Evolutionary conservation across 2,888 invertebrate species (phyloP), one percentile per base, ranked within the genome.

Genomic region (Lasioglossum lativentre): DNA sequence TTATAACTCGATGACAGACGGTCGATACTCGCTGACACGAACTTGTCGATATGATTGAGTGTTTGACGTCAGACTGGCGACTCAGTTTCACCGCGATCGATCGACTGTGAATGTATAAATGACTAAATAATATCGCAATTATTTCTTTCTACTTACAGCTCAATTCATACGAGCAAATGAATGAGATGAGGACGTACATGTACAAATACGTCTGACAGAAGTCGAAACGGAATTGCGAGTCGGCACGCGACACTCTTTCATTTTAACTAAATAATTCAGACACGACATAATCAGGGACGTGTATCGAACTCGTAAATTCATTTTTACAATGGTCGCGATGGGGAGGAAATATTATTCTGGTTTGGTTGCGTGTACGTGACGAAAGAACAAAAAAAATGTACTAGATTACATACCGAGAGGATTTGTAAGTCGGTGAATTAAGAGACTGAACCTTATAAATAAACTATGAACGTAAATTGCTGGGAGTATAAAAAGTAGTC

Each of bases 261-360:
- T 80, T 86, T 87, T 83, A 80, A 52, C 75, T 86, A 80, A 86
- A 86, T 82, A 83, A 78, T 86, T 83, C 78, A 80, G 56, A n/a
- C 52, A 6, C 42, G 80, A 74, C 56, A n/a, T n/a, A 78, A 81
- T 79, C 86, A 66, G 66, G 42, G 27, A 72, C 73, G 78, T 75
- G 38, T 68, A 83, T 90, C 81, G 76, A 78, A 81, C 82, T 86
- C 88, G 87, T 90, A 86, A 86, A 90, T 87, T 81, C 75, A 45
- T 83, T 79, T 72, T 74, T 71, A 77, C 74, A 86, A 70, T 82
- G 71, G 52, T 59, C 75, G 71, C 75, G 71, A 81, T 56, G 66
- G 38, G 23, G 27, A 19, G 45, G 30, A 30, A 52, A 30, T 34
- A n/a, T 45, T 56, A 45, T 52, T 78, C 38, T 2, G 27, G 16